These are phyloP conservation scores for Zaprionus inermis DNA, from an alignment of 1,140 invertebrate genomes.

Conservation along the genomic window DNA sequence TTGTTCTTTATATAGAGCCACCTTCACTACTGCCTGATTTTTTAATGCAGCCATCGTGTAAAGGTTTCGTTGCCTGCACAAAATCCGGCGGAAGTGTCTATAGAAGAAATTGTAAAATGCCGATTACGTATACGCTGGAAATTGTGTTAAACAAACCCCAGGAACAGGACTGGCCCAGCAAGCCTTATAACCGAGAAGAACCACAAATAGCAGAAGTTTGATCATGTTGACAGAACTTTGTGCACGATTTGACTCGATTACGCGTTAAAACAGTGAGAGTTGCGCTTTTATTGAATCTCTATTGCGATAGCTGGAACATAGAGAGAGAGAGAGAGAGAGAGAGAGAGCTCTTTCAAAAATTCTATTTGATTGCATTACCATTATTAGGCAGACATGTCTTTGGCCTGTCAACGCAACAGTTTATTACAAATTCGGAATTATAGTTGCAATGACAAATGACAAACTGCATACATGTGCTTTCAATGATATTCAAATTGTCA, in stretches of 20 bases:
- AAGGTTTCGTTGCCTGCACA: slow-evolving; percentile 6
- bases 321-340: too few species aligned
- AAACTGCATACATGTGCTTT: slow-evolving; percentile 10
- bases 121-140: background rate
- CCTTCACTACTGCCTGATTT: slow-evolving; percentile 20
- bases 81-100: slow-evolving; percentile 8
- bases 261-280: slow-evolving; percentile 9
- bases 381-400: slow-evolving; percentile 9
- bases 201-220: background rate
- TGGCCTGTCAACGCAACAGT: slow-evolving; percentile 11
- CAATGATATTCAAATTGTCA: slow-evolving; percentile 56
- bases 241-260: slow-evolving; percentile 15
- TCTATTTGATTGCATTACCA: slow-evolving; percentile 25
- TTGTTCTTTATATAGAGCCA: background rate
- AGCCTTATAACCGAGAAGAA: background rate
- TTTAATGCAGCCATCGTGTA: slow-evolving; percentile 1
- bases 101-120: background rate
- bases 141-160: background rate
- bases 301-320: background rate
- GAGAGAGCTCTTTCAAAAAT: background rate
- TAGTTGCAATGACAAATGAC: slow-evolving; percentile 31
- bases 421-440: slow-evolving; percentile 47
- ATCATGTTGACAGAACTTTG: slow-evolving; percentile 8
- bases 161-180: background rate
- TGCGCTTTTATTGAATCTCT: slow-evolving; percentile 17